Base-by-base conservation (phyloP, 2,113 vertebrate genomes). In the Diphyllodes magnificus region DNA sequence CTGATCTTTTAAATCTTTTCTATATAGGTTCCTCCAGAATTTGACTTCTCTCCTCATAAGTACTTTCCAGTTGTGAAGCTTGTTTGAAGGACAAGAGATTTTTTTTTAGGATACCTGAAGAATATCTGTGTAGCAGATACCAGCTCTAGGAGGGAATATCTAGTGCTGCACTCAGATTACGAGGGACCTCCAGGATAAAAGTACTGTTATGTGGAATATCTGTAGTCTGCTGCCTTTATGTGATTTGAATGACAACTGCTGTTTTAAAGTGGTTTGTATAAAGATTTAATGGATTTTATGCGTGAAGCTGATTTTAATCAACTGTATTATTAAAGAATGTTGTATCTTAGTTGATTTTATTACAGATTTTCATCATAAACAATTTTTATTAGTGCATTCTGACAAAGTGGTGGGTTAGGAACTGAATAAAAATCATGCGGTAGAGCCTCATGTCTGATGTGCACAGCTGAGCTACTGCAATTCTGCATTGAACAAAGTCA, bases 1-100 rank as follows among this genome's bases (percentile, higher is more conserved):
- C 33, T 68, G 25, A 78, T 65, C 10, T 53, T 90, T 66, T n/a
- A 45, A 49, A 72, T 47, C 2, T 61, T 81, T 94, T 71, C 85
- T 94, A 96, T 87, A 40, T 64, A 99, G 99, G 97, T 99, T 93
- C 98, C 99, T 79, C 99, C 99, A 35, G 99, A 99, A 97, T 99
- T 99, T 61, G 99, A 99, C 97, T 99, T 99, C 97, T 99, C 99
- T 11, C 98, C 99, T 92, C 99, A 99, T 97, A 99, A 99, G 82
- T 99, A 99, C 81, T 99, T 99, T 92, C 99, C 99, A 63, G 98
- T 99, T 93, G 99, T 99, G 95, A 99, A 99, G 97, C 99, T 99
- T 91, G 98, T 99, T 94, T 99, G 98, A 98, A 91, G 78, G 42
- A 92, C 53, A 57, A 42, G 42, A 69, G 30, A 28, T 66, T 64